Base-by-base conservation (phyloP, 2,888 invertebrate genomes). In the Venustoraphidia nigricollis region DNA sequence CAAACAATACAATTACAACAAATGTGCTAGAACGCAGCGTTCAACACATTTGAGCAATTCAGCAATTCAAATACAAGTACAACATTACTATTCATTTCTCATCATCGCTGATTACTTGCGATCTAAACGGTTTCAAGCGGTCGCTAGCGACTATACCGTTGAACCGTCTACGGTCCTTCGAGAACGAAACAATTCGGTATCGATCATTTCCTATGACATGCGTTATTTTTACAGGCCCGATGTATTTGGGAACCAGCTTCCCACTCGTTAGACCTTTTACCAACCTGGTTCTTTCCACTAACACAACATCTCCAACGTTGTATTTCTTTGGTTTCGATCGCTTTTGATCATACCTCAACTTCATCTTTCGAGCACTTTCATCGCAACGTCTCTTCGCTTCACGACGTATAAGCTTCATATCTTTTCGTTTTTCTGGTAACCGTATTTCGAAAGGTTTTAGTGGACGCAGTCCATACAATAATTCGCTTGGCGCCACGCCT, bases 401-500 rank as follows among this genome's bases (percentile, higher is more conserved):
- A 8, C 14, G 36, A 34, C 38, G 13, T 13, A 45, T 9, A 38
- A 14, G 11, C 10, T 36, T 36, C 37, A 36, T 35, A 37, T 44
- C 44, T 35, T 34, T 38, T 45, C 10, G 42, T 41, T 17, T 41
- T n/a, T 11, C n/a, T 42, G 42, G 48, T 17, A 17, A 17, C 17
- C 17, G 17, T 17, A 17, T 4, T 17, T 17, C 17, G 17, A 17
- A 17, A 17, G 17, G 17, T 17, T 17, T 17, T 17, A 17, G 17
- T 17, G 17, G 17, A 39, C 55, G 41, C 14, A 53, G 50, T 5
- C 56, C 56, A 46, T 53, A 55, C 14, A 56, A 48, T 39, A 53
- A 47, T 43, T 54, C 54, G 27, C 51, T 51, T 10, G 56, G 56
- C 9, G 54, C 51, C 8, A 46, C 53, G 11, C 45, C 46, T 9